Base-by-base conservation (phyloP, 2,113 vertebrate genomes). In the Sigmodon hispidus region DNA sequence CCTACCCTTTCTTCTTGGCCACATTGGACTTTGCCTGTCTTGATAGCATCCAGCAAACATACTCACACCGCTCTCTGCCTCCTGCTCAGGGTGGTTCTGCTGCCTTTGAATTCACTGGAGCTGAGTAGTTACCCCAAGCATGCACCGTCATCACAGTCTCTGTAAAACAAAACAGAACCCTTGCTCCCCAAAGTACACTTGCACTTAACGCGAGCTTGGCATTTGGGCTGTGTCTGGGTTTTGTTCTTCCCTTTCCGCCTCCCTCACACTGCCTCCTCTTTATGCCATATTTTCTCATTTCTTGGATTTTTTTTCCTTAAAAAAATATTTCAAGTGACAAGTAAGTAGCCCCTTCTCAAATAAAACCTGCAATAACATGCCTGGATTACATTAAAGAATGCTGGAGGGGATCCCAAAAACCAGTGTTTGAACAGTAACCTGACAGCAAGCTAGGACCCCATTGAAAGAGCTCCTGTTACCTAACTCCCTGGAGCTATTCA, bases 401-500 rank as follows among this genome's bases (percentile, higher is more conserved):
- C 97, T 98, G 96, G 97, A 98, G 97, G 95, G 96, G 91, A 97
- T 98, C 92, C 97, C 96, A 90, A 94, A 95, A 61, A 4, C 93
- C 97, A 90, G 95, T 95, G 94, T 97, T 97, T 97, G 97, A 97
- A 94, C 93, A 98, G 97, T 97, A 97, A 98, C 92, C 96, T 98
- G 97, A 98, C 97, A 97, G 96, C 97, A 97, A 98, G 92, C 79
- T 88, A 93, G 98, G 97, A 98, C 98, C 97, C 83, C 96, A 95
- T 55, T 97, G 96, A 98, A 98, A 97, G 73, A 95, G 98, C 98
- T 98, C 98, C 96, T 96, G 97, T 98, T 98, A 97, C 97, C 94
- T 91, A 34, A 92, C 97, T 97, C 97, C 98, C 97, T 98, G 11
- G 92, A 98, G 96, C 96, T 98, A 97, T 98, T 98, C 97, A 92